phyloP scores from a whole-genome alignment of 2,113 vertebrate species.

The Poeciliopsis prolifica region DNA sequence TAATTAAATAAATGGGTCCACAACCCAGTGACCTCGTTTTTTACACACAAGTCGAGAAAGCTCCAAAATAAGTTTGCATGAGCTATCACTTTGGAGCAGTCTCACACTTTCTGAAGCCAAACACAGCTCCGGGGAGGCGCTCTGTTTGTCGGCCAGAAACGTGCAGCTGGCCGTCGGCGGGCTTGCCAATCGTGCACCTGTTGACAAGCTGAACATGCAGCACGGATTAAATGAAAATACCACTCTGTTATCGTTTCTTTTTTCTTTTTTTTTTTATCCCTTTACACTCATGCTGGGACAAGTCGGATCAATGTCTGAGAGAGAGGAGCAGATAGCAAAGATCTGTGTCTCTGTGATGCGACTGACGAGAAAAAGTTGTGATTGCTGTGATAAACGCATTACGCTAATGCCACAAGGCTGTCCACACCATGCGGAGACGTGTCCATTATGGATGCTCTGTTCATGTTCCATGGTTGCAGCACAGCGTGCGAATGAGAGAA shows the following conservation, averaged over 20 bases:
- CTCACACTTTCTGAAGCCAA: conserved; percentile 6
- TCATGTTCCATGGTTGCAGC: conserved; percentile 28
- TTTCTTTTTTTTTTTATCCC: conserved; percentile 14
- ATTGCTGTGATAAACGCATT: conserved; percentile 62
- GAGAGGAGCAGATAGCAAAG: conserved; percentile 31
- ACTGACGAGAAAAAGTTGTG: conserved; percentile 47
- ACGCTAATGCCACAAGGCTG: conserved; percentile 37
- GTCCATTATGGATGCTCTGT: conserved; percentile 22
- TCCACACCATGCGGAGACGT: conserved; percentile 29
- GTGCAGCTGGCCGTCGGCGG: conserved; percentile 44
- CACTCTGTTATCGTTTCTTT: conserved; percentile 60
- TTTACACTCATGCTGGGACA: conserved; percentile 39
- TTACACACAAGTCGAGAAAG: conserved; percentile 38
- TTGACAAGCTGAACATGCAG: conserved; percentile 64
- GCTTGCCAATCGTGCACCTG: conserved; percentile 64
- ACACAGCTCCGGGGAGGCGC: neutral
- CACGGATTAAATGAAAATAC: conserved; percentile 62
- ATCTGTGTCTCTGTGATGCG: conserved; percentile 20
- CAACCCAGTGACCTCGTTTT: conserved; percentile 80
- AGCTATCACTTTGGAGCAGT: conserved; percentile 17
- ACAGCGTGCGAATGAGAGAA: conserved; percentile 5
- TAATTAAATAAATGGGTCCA: conserved; percentile 83
- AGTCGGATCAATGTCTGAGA: conserved; percentile 53
- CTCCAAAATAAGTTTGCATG: conserved; percentile 57
- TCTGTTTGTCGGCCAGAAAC: conserved; percentile 44